These are phyloP conservation scores for Sweltsa coloradensis DNA, from an alignment of 1,140 invertebrate species.

Conservation along the genomic window DNA sequence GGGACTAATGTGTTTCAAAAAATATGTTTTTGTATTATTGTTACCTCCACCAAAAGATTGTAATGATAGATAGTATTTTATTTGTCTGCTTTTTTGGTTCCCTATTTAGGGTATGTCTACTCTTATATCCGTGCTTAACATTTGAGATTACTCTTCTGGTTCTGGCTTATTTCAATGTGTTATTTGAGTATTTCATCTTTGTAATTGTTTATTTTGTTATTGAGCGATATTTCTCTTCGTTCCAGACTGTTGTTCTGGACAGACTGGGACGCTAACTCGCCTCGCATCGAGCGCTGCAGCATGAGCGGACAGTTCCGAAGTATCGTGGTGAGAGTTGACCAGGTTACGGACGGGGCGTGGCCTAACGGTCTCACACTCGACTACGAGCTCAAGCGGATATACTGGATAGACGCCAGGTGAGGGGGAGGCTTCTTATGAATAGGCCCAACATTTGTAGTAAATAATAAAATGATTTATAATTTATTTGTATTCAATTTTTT, in stretches of 20 bases:
- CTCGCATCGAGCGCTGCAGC: constrained; percentile 45
- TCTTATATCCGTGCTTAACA: too few species aligned
- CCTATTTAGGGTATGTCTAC: too few species aligned
- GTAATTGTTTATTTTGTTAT: constrained; percentile 9
- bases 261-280: constrained; percentile 38
- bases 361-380: constrained; percentile 56
- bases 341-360: constrained; percentile 43
- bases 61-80: too few species aligned
- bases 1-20: too few species aligned
- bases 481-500: not conserved
- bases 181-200: constrained; percentile 1
- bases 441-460: too few species aligned
- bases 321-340: constrained; percentile 35
- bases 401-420: constrained; percentile 56
- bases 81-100: too few species aligned
- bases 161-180: not conserved
- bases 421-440: too few species aligned
- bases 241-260: constrained; percentile 48
- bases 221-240: too few species aligned
- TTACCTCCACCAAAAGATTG: too few species aligned
- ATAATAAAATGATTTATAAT: too few species aligned
- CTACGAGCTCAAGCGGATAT: constrained; percentile 40
- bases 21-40: too few species aligned
- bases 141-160: too few species aligned
- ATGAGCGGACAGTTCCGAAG: constrained; percentile 42